Conservation (phyloP, 2,113 vertebrate species). For the Menura novaehollandiae region DNA sequence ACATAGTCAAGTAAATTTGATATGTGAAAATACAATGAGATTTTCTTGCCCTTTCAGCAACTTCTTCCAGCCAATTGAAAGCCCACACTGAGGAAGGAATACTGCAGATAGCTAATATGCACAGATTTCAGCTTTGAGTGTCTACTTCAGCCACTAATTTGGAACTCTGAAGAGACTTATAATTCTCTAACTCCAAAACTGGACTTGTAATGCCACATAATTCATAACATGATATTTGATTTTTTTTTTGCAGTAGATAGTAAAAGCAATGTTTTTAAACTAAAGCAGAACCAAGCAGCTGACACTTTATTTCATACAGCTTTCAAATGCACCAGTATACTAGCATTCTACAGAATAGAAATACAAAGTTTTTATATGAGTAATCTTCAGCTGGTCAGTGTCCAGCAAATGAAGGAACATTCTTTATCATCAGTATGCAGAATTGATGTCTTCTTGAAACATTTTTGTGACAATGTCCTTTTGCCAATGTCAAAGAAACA, state of each 20-base stretch:
- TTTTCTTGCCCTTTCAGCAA: conserved; percentile 38
- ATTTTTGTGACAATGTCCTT: background rate
- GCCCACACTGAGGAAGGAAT: background rate
- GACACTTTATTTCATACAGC: background rate
- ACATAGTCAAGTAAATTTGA: conserved; percentile 17
- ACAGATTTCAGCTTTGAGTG: background rate
- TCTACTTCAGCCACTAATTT: background rate
- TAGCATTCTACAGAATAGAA: background rate
- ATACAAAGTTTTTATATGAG: background rate
- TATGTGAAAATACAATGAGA: conserved; percentile 30
- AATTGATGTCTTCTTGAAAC: background rate
- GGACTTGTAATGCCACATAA: background rate
- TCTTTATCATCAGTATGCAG: background rate
- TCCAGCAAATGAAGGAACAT: background rate
- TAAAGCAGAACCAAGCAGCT: background rate
- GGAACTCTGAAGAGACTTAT: background rate
- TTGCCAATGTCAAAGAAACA: background rate
- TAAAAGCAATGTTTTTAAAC: background rate
- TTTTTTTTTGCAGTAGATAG: background rate
- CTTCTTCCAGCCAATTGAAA: conserved; percentile 14
- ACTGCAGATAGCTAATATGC: background rate
- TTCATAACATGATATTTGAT: background rate
- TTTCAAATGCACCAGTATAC: background rate
- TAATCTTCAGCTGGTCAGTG: background rate
- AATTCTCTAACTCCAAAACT: background rate